Base-by-base conservation (phyloP, 2,113 vertebrate genomes). In the Arenaria interpres region DNA sequence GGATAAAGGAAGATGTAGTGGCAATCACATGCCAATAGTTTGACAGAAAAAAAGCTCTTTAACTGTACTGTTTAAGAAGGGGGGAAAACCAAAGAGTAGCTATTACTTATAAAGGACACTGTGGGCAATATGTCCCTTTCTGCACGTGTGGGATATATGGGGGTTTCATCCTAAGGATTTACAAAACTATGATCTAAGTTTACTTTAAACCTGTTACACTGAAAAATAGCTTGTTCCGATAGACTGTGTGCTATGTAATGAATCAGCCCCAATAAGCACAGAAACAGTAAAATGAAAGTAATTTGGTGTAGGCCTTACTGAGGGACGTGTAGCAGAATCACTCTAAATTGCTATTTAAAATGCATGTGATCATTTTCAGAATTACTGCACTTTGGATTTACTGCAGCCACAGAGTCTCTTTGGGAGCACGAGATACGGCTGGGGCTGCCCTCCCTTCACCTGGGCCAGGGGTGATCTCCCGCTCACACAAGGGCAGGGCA, bases 141-240 rank as follows among this genome's bases (percentile, higher is more conserved):
- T 92, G 89, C 73, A 43, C 46, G 2, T 4, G 5, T 33, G 72
- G 90, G 46, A 63, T 74, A 45, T 33, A 6, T 33, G 89, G 56
- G 62, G 76, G 12, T 20, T 90, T 94, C 84, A 68, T 85, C 80
- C 43, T 22, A 64, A 73, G 84, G 77, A 93, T 96, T 96, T 94
- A 83, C 75, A 80, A 96, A 97, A 91, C 88, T 71, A 53, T 89
- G 60, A 93, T 95, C 87, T 95, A 75, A 93, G 97, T 97, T 97
- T 92, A 73, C 92, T 74, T 72, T 85, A 85, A 62, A 94, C 67
- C 87, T 69, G 54, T 97, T 96, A 88, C 3, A 27, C 89, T 97
- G 96, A 96, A 90, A 96, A 96, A 96, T 45, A 85, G 73, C 89
- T 94, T 51, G 7, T 96, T 97, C 93, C 90, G 56, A 7, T 83